A percentile compares a stretch with the other conserved stretches of the same genome.
These are phyloP conservation scores for Synergus itoensis DNA, from an alignment of 2,888 invertebrate species.

Conservation along the genomic window DNA sequence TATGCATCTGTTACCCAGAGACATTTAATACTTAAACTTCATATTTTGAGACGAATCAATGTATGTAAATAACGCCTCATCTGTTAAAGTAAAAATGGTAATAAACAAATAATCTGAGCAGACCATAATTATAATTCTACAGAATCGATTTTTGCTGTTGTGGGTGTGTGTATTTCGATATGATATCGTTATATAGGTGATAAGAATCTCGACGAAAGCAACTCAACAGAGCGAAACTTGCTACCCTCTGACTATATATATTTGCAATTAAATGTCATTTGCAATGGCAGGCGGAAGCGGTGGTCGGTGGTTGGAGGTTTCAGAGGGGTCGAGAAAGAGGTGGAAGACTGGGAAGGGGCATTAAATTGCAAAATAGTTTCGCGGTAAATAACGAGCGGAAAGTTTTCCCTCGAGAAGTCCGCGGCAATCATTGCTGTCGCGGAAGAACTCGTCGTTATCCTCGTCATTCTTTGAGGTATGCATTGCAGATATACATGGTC, in stretches of 20 bases:
- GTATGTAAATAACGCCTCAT: no score
- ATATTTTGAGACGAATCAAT: no score
- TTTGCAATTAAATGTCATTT: conserved; percentile 56
- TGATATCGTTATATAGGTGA: conserved; percentile 1
- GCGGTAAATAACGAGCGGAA: conserved; percentile 69
- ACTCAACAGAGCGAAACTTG: conserved; percentile 18
- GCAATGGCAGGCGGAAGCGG: conserved; percentile 34
- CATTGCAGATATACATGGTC: no score
- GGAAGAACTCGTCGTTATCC: conserved; percentile 50
- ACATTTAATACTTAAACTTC: no score
- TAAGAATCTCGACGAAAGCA: conserved; percentile 34
- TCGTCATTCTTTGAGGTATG: not conserved
- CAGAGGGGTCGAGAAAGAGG: conserved; percentile 43
- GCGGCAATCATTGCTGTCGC: conserved; percentile 47
- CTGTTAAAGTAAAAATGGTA: not conserved
- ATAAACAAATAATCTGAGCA: not conserved
- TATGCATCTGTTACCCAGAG: not conserved
- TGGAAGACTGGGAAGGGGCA: conserved; percentile 43
- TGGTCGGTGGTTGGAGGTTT: conserved; percentile 6
- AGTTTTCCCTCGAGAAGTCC: conserved; percentile 59
- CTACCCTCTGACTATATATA: conserved; percentile 28
- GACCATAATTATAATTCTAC: conserved; percentile 16
- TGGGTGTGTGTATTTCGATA: not conserved
- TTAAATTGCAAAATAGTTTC: conserved; percentile 72
- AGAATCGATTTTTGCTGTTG: conserved; percentile 22